Conservation (phyloP, 2,888 invertebrate species). For the Cephus pulcher region DNA sequence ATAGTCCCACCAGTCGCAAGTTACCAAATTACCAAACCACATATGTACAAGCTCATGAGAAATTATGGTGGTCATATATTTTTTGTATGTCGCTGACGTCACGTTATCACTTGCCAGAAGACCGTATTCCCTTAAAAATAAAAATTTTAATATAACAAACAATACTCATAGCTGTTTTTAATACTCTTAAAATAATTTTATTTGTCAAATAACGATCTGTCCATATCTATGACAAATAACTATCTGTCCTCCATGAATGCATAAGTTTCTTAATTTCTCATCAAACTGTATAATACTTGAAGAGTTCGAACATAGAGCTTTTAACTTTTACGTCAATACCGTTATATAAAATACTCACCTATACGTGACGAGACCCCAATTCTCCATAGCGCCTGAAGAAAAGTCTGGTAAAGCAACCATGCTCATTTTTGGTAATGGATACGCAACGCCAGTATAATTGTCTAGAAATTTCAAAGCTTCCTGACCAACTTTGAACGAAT, state of each 20-base stretch:
- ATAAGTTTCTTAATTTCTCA: not conserved
- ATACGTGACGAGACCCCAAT: constrained; percentile 91
- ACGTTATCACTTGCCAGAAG: constrained; percentile 35
- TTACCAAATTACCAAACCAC: constrained; percentile 82
- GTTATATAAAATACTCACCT: constrained; percentile 63
- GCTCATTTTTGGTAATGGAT: constrained; percentile 75
- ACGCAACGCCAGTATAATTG: constrained; percentile 36
- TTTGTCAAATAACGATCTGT: constrained; percentile 60
- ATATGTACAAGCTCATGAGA: constrained; percentile 89
- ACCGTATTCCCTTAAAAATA: constrained; percentile 31
- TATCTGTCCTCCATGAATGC: constrained; percentile 46
- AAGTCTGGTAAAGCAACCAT: constrained; percentile 88
- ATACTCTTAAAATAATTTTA: not conserved
- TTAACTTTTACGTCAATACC: not conserved
- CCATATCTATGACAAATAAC: too few relatives aligned
- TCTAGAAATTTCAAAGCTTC: constrained; percentile 36
- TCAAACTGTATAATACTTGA: not conserved
- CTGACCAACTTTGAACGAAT: constrained; percentile 36
- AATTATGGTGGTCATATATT: constrained; percentile 80
- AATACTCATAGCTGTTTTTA: not conserved
- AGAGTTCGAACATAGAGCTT: too few relatives aligned
- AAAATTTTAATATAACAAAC: not conserved
- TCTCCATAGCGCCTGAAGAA: constrained; percentile 90
- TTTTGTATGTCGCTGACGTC: constrained; percentile 62
- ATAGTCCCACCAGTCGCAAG: constrained; percentile 88